Percentiles rank a stretch among this genome's conserved stretches.
Conservation (phyloP, 2,797 vertebrate species). For the Myioborus miniatus region DNA sequence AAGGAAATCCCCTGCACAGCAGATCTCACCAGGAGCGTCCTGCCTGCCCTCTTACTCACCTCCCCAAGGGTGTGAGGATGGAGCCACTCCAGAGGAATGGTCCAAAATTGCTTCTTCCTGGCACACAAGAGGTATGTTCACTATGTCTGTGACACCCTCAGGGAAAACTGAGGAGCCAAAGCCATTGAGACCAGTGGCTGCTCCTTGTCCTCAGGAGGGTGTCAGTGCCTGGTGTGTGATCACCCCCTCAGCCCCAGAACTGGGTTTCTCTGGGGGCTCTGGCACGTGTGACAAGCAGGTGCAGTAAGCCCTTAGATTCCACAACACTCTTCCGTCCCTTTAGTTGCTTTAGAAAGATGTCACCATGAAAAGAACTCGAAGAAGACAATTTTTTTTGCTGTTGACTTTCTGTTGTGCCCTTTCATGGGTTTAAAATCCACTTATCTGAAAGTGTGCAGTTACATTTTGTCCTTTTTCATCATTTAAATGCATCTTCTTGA, state of each 20-base stretch:
- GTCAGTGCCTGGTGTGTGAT: not conserved
- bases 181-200: not conserved
- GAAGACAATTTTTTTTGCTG: constrained; percentile 31
- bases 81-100: not conserved
- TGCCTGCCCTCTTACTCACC: rapidly evolving
- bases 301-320: not conserved
- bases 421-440: constrained; percentile 45
- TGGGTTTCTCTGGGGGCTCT: not conserved
- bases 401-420: constrained; percentile 47
- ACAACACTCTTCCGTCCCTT: not conserved
- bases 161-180: not conserved
- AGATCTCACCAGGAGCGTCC: not conserved
- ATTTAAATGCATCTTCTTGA: constrained; percentile 48
- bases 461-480: constrained; percentile 37
- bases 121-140: not conserved
- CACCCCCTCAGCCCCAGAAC: rapidly evolving
- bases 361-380: not conserved
- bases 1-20: not conserved
- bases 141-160: not conserved
- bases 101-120: not conserved
- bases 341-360: constrained; percentile 6
- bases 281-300: not conserved
- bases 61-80: not conserved
- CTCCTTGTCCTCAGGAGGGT: not conserved
- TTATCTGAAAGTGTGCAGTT: constrained; percentile 53